Conservation (phyloP, 2,113 vertebrate species). For the Megatriorchis doriae region DNA sequence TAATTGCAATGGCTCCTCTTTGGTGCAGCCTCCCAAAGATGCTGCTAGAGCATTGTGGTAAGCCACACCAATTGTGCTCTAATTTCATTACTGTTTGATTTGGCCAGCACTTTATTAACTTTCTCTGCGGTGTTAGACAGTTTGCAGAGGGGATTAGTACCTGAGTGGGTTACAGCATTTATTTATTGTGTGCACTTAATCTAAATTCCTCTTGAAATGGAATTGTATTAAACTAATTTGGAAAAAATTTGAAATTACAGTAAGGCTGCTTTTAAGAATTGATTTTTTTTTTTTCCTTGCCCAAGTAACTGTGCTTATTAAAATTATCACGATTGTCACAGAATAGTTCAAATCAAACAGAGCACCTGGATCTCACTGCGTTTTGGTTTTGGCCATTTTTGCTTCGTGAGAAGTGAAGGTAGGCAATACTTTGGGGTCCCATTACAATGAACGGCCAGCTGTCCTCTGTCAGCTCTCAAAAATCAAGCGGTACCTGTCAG, state of each 20-base stretch:
- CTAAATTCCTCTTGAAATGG: neutral
- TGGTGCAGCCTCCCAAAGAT: neutral
- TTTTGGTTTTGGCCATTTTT: neutral
- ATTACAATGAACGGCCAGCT: accelerated
- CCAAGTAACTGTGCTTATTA: neutral
- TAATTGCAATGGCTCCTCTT: neutral
- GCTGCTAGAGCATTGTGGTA: neutral
- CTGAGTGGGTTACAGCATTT: neutral
- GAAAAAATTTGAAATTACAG: neutral
- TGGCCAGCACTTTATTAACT: neutral
- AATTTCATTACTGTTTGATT: conserved; percentile 16
- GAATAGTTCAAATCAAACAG: neutral
- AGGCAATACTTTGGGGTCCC: accelerated
- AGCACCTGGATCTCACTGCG: neutral
- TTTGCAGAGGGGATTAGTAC: neutral
- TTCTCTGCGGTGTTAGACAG: neutral
- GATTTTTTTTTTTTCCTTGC: too few relatives aligned
- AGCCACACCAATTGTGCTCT: neutral
- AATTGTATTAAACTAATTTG: neutral
- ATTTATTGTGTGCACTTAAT: neutral
- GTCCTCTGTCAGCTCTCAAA: neutral
- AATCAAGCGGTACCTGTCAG: neutral
- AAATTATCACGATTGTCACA: neutral
- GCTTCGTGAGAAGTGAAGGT: neutral
- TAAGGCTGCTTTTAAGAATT: neutral